Evolutionary conservation across 2,888 invertebrate genomes (phyloP).

Genomic region (Kryphioiulus occultus): DNA sequence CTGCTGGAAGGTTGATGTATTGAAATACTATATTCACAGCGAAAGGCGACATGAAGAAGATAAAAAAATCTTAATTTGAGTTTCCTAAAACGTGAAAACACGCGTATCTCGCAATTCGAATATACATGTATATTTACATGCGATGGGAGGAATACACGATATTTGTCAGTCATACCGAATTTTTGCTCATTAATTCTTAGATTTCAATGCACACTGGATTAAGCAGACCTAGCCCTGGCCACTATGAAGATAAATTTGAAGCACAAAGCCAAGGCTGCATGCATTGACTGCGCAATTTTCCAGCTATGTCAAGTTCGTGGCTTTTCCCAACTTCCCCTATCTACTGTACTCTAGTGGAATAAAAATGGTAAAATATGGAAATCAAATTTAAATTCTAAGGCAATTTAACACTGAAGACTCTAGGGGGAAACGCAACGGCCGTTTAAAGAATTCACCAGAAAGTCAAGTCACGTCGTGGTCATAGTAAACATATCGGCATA

Average conservation of each 20-base stretch:
- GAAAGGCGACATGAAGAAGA: background rate
- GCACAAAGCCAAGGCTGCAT: background rate
- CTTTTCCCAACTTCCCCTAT: background rate
- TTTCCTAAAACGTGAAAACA: too few relatives aligned
- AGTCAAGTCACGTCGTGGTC: background rate
- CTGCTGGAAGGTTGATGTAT: background rate
- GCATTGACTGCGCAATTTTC: background rate
- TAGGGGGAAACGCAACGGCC: background rate
- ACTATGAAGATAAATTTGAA: background rate
- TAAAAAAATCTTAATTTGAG: too few relatives aligned
- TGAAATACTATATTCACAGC: background rate
- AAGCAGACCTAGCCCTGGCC: background rate
- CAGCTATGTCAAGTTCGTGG: constrained; percentile 6
- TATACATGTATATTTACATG: too few relatives aligned
- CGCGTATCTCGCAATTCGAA: too few relatives aligned
- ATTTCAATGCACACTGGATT: background rate
- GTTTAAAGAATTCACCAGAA: background rate
- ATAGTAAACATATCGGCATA: constrained; percentile 11
- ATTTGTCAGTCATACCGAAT: background rate
- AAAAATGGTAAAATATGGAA: constrained; percentile 35
- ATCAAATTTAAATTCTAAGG: constrained; percentile 25
- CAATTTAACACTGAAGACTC: background rate
- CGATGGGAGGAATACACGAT: too few relatives aligned
- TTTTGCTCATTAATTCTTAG: background rate
- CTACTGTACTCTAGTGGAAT: background rate